Evolutionary conservation across 1,140 invertebrate genomes (phyloP), one percentile per base, ranked within the genome.

Genomic region (Notospermus geniculatus): DNA sequence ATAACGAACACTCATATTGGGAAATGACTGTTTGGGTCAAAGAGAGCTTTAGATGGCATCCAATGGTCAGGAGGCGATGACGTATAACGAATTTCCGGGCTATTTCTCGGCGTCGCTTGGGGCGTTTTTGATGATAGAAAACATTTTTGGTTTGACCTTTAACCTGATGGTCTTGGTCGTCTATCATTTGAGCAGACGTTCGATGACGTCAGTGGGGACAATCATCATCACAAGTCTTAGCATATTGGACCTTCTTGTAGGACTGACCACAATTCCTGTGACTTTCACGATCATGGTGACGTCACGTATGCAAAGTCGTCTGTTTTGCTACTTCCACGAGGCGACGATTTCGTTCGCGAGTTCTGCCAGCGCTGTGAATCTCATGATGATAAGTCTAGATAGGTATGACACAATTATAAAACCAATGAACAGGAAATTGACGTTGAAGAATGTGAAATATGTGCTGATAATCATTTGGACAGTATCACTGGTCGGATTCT

Each of bases 271-370:
- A 4, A 50, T 50, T 23, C 46, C 46, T 19, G 4, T 50, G 25
- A 50, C 46, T 5, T 50, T 50, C 25, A 27, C 46, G n/a, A 50
- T 50, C 19, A 50, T 50, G 46, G 46, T 50, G 46, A 50, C 46
- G 46, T 50, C 46, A 5, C n/a, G 46, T 5, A 50, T 50, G n/a
- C 46, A 50, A 9, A 27, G 46, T n/a, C 46, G 46, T 50, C 19
- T 27, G n/a, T 50, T 50, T n/a, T 50, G 46, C 25, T 50, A 50
- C 46, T 50, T 19, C n/a, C 46, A 50, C 46, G 46, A 50, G n/a
- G 46, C 46, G 5, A 7, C 46, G n/a, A 50, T 50, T 23, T 50
- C 46, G 19, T 50, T 50, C n/a, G 46, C 46, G 19, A 50, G 46
- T 50, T 23, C 46, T 5, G 46, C 46, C 46, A 50, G 46, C 25